These are phyloP conservation scores for Pseudachorutes palmiensis DNA, from an alignment of 1,140 invertebrate species.

Conservation along the genomic window DNA sequence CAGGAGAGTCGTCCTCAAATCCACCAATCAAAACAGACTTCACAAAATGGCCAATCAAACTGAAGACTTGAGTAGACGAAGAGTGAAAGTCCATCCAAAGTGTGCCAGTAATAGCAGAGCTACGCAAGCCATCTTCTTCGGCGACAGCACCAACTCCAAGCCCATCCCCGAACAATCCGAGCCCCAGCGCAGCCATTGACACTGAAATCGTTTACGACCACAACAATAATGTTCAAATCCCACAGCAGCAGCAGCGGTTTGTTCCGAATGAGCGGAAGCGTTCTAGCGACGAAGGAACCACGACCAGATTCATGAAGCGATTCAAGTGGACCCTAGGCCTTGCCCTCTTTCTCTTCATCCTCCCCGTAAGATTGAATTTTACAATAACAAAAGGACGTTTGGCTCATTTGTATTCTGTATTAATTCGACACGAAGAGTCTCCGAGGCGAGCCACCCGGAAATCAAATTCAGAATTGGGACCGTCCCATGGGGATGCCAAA, in stretches of 20 bases:
- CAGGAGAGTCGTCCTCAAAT: background rate
- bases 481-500: conserved; percentile 70
- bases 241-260: background rate
- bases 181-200: background rate
- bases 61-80: background rate
- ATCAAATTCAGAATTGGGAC: conserved; percentile 54
- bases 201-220: background rate
- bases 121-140: background rate
- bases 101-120: background rate
- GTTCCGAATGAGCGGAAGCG: conserved; percentile 8
- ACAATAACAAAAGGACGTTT: background rate
- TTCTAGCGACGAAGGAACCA: background rate
- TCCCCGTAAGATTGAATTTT: background rate
- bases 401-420: background rate
- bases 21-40: background rate
- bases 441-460: conserved; percentile 3
- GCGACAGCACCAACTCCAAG: background rate
- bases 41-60: conserved; percentile 7
- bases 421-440: background rate
- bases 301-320: background rate
- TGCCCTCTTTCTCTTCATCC: background rate
- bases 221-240: background rate
- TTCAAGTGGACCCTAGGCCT: background rate
- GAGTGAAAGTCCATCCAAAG: background rate
- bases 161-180: background rate